Base-by-base conservation (phyloP, 2,113 vertebrate species). In the Petrocephalus zakoni region DNA sequence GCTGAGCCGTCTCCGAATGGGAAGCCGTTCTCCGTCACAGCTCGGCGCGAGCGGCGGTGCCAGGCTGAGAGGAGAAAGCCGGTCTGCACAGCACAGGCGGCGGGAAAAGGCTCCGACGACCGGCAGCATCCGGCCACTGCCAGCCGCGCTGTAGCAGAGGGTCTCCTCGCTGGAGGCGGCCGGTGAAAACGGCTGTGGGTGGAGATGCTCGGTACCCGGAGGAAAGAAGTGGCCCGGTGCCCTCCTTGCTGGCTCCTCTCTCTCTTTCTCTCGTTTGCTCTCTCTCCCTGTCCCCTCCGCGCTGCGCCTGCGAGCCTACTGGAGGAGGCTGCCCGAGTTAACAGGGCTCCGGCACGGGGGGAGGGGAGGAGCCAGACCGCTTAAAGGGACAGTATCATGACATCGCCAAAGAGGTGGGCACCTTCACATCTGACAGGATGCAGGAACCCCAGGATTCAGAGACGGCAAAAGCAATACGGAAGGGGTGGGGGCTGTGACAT, bases 311-410 rank as follows among this genome's bases (percentile, higher is more conserved):
- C 85, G 91, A 88, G 92, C 93, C 91, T 94, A 92, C 94, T 94
- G 91, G 91, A 94, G 95, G 94, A 95, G 95, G 96, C 95, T 95
- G 95, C 95, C 96, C 94, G 94, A 96, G 94, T 95, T 94, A 92
- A 95, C 88, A 95, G 94, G 94, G 95, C 95, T 94, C 92, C 90
- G 94, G 95, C 95, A 95, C 92, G 93, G 94, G 92, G 93, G 93
- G 95, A 90, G 4, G 90, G 90, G 93, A 88, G 95, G 94, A 92
- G 93, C 92, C 89, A 91, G 86, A 88, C 19, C 68, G 87, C 93
- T 96, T 96, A 96, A 96, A 96, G 94, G 92, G 89, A 93, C 95
- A 95, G 88, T 19, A 6, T n/a, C 42, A 2, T 72, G 25, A 49
- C 46, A 52, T 15, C 47, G 17, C 15, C 13, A 11, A 29, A 29